Percentiles rank a stretch among this genome's conserved stretches.
Evolutionary conservation across 2,888 invertebrate genomes (phyloP).

Genomic region (Merodon equestris): DNA sequence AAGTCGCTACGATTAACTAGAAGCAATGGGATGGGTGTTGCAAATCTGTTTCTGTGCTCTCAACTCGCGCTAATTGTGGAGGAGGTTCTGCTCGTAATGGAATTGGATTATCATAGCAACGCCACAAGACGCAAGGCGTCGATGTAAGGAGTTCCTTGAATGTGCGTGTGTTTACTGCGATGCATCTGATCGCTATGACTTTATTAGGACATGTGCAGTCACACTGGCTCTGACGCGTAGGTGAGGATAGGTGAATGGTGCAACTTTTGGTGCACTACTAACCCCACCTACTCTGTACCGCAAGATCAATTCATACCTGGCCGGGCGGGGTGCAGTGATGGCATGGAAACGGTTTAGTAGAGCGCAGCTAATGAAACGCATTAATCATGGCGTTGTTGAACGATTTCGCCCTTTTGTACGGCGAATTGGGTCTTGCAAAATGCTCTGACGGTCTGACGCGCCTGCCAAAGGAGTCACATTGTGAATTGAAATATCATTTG

Average conservation of each 20-base stretch:
- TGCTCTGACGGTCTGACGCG: slow-evolving; percentile 40
- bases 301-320: too few relatives aligned
- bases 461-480: slow-evolving; percentile 64
- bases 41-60: slow-evolving; percentile 29
- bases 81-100: slow-evolving; percentile 58
- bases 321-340: too few relatives aligned
- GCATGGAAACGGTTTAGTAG: slow-evolving; percentile 14
- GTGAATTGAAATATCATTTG: slow-evolving; percentile 67
- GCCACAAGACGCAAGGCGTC: slow-evolving; percentile 53
- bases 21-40: slow-evolving; percentile 62
- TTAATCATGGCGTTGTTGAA: slow-evolving; percentile 67
- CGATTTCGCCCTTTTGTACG: slow-evolving; percentile 44
- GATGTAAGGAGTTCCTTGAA: slow-evolving; percentile 64
- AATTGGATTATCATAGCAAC: slow-evolving; percentile 67
- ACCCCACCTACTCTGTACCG: too few relatives aligned
- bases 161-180: slow-evolving; percentile 46
- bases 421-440: slow-evolving; percentile 55
- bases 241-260: too few relatives aligned
- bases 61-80: slow-evolving; percentile 60
- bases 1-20: slow-evolving; percentile 54
- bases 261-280: too few relatives aligned
- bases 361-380: slow-evolving; percentile 60
- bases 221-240: background rate
- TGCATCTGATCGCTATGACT: slow-evolving; percentile 54
- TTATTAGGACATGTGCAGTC: slow-evolving; percentile 57